Conservation (phyloP, 2,113 vertebrate species). For the Tor tambroides region DNA sequence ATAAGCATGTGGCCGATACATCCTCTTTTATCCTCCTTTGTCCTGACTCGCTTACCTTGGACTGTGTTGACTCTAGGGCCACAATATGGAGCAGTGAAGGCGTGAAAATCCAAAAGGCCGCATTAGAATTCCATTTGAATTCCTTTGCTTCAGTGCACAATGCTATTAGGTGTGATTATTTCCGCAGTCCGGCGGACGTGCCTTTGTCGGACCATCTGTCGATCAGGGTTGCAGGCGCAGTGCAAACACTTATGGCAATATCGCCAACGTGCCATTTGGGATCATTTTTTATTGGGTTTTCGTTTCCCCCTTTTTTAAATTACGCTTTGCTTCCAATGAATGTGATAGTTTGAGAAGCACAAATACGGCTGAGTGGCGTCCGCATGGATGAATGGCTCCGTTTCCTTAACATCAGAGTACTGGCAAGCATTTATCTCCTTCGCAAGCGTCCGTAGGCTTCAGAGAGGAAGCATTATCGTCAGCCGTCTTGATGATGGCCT, state of each 20-base stretch:
- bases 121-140: slow-evolving; percentile 43
- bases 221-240: background rate
- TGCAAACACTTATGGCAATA: background rate
- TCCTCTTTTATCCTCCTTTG: background rate
- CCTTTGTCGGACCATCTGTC: slow-evolving; percentile 25
- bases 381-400: background rate
- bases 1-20: background rate
- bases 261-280: background rate
- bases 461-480: slow-evolving; percentile 47
- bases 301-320: background rate
- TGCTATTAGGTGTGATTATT: slow-evolving; percentile 36
- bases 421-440: slow-evolving; percentile 23
- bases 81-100: slow-evolving; percentile 29
- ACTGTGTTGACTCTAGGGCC: slow-evolving; percentile 18
- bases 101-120: slow-evolving; percentile 28
- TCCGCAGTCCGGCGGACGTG: background rate
- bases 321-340: background rate
- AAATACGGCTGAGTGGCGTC: background rate
- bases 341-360: background rate
- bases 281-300: background rate
- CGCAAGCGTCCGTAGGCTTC: background rate
- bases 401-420: background rate
- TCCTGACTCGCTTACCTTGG: slow-evolving; percentile 12
- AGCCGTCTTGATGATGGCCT: slow-evolving; percentile 59
- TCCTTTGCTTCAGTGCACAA: slow-evolving; percentile 33